phyloP scores from a whole-genome alignment of 2,797 vertebrate species.

The Chelidonichthys spinosus region DNA sequence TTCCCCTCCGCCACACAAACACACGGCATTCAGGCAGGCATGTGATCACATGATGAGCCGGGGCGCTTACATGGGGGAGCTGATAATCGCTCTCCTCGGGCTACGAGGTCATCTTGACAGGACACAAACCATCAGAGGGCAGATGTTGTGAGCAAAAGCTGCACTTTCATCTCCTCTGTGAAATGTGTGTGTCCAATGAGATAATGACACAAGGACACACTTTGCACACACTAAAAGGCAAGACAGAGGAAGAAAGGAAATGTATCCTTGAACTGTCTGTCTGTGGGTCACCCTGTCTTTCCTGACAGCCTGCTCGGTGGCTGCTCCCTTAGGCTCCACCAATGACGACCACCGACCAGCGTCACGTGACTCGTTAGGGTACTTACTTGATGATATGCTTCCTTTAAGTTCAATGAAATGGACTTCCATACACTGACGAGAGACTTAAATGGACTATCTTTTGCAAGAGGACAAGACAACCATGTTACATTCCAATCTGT shows the following conservation, averaged over 20 bases:
- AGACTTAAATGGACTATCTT: neutral
- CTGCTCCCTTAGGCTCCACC: slow-evolving; percentile 33
- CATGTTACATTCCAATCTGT: slow-evolving; percentile 41
- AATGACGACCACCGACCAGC: slow-evolving; percentile 21
- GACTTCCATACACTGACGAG: neutral
- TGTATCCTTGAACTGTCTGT: slow-evolving; percentile 56
- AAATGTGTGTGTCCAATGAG: slow-evolving; percentile 84
- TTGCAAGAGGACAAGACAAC: slow-evolving; percentile 8
- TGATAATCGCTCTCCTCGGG: slow-evolving; percentile 76
- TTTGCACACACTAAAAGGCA: slow-evolving; percentile 67
- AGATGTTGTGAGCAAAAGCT: slow-evolving; percentile 74
- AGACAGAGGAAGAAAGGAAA: slow-evolving; percentile 61
- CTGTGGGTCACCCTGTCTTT: slow-evolving; percentile 50
- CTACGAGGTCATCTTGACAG: slow-evolving; percentile 73
- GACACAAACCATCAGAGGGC: slow-evolving; percentile 64
- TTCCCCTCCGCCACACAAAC: neutral
- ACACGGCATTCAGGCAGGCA: slow-evolving; percentile 36
- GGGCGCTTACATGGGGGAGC: slow-evolving; percentile 42
- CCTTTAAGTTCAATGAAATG: neutral
- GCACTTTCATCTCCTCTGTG: slow-evolving; percentile 81
- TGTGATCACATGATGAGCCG: slow-evolving; percentile 63
- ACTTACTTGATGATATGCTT: slow-evolving; percentile 3
- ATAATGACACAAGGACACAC: slow-evolving; percentile 77
- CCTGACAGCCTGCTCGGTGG: slow-evolving; percentile 36
- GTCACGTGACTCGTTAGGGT: slow-evolving; percentile 31